Conservation (phyloP, 1,140 invertebrate genomes). For the Leptopilina boulardi region DNA sequence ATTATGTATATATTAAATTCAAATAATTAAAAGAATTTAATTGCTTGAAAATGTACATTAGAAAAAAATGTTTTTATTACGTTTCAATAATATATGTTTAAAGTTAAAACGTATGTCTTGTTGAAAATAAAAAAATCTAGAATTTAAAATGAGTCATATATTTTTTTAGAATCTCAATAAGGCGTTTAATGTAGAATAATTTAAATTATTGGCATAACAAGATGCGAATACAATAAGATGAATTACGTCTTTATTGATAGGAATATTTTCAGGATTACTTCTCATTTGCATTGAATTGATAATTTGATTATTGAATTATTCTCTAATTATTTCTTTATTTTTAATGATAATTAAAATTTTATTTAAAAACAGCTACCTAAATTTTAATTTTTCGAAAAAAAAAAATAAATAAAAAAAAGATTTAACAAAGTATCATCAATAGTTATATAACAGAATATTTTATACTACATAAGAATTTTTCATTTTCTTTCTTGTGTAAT, state of each 20-base stretch:
- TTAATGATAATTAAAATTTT: background rate
- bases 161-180: background rate
- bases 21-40: no score
- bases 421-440: background rate
- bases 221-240: background rate
- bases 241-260: background rate
- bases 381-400: background rate
- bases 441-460: slow-evolving; percentile 34
- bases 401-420: background rate
- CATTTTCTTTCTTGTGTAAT: slow-evolving; percentile 8
- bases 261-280: background rate
- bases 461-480: background rate
- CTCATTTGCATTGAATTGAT: background rate
- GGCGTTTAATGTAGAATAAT: slow-evolving; percentile 13
- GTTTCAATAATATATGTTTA: background rate
- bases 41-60: no score
- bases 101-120: background rate
- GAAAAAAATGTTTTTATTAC: background rate
- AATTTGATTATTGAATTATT: background rate
- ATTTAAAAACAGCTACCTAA: background rate
- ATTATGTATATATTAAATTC: no score
- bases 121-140: background rate
- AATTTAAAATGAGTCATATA: background rate
- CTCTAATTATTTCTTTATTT: background rate
- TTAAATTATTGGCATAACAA: background rate